Percentiles rank a stretch among this genome's conserved stretches.
These are phyloP conservation scores for Anolis apletophallus DNA, from an alignment of 2,797 vertebrate species.

Conservation along the genomic window DNA sequence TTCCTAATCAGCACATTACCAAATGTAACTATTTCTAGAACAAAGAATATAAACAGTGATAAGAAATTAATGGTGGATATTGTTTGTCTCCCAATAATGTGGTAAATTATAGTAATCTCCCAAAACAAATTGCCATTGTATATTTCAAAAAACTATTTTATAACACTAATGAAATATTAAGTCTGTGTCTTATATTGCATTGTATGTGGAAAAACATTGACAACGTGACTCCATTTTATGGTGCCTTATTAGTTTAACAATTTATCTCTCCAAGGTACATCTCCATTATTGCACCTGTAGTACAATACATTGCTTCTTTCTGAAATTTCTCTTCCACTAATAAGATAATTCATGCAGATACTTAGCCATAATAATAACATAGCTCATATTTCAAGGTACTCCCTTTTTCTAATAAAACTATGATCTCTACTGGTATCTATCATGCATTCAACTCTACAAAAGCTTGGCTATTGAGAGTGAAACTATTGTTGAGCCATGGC, in stretches of 20 bases:
- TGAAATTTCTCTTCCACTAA: neutral
- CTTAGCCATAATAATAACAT: neutral
- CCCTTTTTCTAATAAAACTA: neutral
- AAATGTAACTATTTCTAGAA: neutral
- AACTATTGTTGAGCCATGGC: too few relatives aligned
- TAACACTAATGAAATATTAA: neutral
- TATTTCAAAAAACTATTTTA: slow-evolving; percentile 15
- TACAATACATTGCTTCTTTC: neutral
- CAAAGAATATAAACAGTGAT: slow-evolving; percentile 28
- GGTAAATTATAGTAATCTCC: slow-evolving; percentile 8
- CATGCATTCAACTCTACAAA: neutral
- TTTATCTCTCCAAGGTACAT: neutral
- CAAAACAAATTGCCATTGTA: slow-evolving; percentile 5
- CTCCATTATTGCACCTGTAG: slow-evolving; percentile 14
- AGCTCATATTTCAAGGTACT: neutral
- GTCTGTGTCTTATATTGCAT: neutral
- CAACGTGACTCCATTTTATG: neutral
- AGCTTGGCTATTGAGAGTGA: neutral
- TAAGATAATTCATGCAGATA: neutral
- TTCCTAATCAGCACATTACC: slow-evolving; percentile 17
- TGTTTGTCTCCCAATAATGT: slow-evolving; percentile 8
- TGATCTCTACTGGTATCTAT: neutral
- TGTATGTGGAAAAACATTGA: neutral
- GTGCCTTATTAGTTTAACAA: slow-evolving; percentile 29
- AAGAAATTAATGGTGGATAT: slow-evolving; percentile 1